Base-by-base conservation (phyloP, 2,888 invertebrate genomes). In the Stratiomys singularior region DNA sequence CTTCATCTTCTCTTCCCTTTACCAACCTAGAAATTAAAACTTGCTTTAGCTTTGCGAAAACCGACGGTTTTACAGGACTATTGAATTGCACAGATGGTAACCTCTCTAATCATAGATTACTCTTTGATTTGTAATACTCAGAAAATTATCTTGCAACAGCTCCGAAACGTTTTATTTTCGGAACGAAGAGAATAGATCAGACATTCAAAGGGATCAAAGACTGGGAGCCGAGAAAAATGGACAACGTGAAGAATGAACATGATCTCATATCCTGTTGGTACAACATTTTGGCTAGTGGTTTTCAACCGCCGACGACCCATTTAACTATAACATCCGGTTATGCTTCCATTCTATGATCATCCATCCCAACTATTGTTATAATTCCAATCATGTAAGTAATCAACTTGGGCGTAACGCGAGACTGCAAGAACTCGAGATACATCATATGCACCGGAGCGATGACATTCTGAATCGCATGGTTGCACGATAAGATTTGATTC, bases 261-360 rank as follows among this genome's bases (percentile, higher is more conserved):
- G 74, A 74, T 74, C 60, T 74, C 58, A 58, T 37, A 58, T 74
- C 60, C 74, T 74, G 58, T 69, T 69, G 69, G 47, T 69, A 69
- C 47, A 25, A 46, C n/a, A 74, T 58, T 58, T 58, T 15, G 25
- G 37, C 9, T 37, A 5, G 58, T 46, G 23, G 25, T 47, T 74
- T 58, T 30, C 25, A 58, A 74, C 37, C 37, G 3, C 3, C 37
- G 9, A 30, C 74, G 74, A 74, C 74, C 74, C 60, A 74, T 74
- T 74, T 74, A 74, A 60, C 37, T 46, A 60, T 7, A n/a, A 1
- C 44, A 67, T 67, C 60, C 60, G 60, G 7, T 25, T 37, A 37
- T 9, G 37, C 25, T 4, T 64, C 18, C 58, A 60, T 21, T 4
- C 23, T 21, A 21, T 60, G n/a, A 23, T 60, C n/a, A n/a, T n/a